phyloP scores from a whole-genome alignment of 1,140 invertebrate genomes.

The Triops longicaudatus region DNA sequence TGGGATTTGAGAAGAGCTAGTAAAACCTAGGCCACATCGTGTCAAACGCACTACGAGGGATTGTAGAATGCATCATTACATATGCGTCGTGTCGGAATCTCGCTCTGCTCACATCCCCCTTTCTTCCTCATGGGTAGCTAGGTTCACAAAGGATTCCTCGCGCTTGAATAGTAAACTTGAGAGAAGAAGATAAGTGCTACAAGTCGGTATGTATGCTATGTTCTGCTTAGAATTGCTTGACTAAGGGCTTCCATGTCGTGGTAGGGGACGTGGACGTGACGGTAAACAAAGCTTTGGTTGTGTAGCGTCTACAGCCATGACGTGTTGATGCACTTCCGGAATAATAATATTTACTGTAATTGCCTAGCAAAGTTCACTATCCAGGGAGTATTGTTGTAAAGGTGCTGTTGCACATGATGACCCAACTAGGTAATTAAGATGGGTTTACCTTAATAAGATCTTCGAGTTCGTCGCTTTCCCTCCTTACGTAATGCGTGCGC shows the following conservation, averaged over 20 bases:
- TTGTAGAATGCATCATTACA: background rate
- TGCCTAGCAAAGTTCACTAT: background rate
- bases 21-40: background rate
- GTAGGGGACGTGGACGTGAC: background rate
- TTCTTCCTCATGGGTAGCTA: background rate
- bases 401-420: background rate
- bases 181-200: background rate
- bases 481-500: background rate
- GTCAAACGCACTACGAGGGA: background rate
- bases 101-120: background rate
- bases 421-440: background rate
- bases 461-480: background rate
- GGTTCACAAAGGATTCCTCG: background rate
- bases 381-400: background rate
- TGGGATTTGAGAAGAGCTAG: background rate
- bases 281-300: background rate
- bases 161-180: background rate
- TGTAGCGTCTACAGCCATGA: background rate
- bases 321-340: background rate
- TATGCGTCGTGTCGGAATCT: background rate
- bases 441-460: background rate
- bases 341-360: background rate
- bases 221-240: background rate
- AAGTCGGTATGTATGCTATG: background rate
- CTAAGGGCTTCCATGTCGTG: conserved; percentile 1